Evolutionary conservation across 2,113 vertebrate species (phyloP).

Genomic region (Chaetodon trifascialis): DNA sequence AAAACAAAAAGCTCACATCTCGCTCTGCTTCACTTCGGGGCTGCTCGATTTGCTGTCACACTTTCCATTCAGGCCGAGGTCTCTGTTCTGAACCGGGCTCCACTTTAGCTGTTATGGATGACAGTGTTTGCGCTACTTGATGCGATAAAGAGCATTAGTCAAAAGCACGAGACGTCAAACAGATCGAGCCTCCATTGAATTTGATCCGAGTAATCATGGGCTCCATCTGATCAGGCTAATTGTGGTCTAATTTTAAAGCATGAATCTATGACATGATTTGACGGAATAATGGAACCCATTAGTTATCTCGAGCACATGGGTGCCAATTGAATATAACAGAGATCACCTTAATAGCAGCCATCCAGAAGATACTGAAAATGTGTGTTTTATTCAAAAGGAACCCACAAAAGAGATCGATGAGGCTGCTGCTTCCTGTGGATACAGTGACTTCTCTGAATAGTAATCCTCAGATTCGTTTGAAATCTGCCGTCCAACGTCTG

Average conservation of each 20-base stretch:
- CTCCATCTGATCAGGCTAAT: conserved; percentile 40
- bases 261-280: conserved; percentile 22
- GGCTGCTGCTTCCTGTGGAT: conserved; percentile 3
- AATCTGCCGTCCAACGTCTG: background rate
- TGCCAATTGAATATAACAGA: conserved; percentile 29
- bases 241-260: conserved; percentile 41
- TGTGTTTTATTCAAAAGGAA: background rate
- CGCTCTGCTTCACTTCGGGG: conserved; percentile 22
- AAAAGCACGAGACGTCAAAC: conserved; percentile 31
- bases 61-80: conserved; percentile 34
- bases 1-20: conserved; percentile 43
- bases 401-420: background rate
- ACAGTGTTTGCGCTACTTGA: conserved; percentile 20
- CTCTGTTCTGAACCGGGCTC: conserved; percentile 4
- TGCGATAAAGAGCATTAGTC: conserved; percentile 28
- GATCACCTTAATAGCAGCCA: conserved; percentile 9
- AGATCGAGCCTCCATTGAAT: conserved; percentile 25
- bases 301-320: background rate
- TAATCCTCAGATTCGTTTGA: conserved; percentile 10
- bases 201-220: conserved; percentile 32
- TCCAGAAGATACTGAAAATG: background rate
- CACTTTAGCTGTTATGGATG: background rate
- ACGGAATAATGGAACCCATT: conserved; percentile 18
- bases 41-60: conserved; percentile 45
- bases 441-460: background rate